A percentile compares a stretch with the other conserved stretches of the same genome.
Conservation (phyloP, 2,888 invertebrate genomes). For the Cartodere bifasciata region DNA sequence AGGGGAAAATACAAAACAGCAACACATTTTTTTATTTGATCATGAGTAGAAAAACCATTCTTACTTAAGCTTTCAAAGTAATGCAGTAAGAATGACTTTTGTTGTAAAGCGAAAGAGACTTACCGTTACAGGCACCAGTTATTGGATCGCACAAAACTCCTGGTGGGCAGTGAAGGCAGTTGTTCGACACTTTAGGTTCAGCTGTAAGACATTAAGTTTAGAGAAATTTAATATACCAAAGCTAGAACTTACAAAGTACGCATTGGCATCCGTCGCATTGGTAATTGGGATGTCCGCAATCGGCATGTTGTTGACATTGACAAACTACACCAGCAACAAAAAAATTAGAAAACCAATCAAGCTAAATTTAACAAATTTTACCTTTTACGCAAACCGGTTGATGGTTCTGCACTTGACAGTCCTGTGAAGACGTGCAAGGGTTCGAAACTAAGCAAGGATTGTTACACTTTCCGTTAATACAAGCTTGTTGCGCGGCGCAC, state of each 20-base stretch:
- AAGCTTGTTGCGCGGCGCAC: conserved; percentile 65
- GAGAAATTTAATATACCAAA: no score
- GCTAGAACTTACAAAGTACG: conserved; percentile 41
- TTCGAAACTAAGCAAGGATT: conserved; percentile 68
- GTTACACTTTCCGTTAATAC: conserved; percentile 64
- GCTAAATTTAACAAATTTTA: conserved; percentile 26
- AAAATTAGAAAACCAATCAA: conserved; percentile 8
- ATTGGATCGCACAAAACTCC: conserved; percentile 66
- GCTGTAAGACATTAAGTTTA: no score
- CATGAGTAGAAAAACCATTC: background rate
- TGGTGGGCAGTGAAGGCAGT: conserved; percentile 66
- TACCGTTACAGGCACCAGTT: conserved; percentile 76
- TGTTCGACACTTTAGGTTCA: conserved; percentile 31
- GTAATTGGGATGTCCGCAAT: conserved; percentile 45
- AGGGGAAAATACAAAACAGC: conserved; percentile 28
- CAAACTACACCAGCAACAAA: conserved; percentile 41
- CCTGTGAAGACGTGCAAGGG: conserved; percentile 61
- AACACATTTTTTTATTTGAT: conserved; percentile 24
- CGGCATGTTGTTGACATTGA: conserved; percentile 55
- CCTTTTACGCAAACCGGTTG: conserved; percentile 75
- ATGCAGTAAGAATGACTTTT: no score
- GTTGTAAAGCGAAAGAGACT: no score
- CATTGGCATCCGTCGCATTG: conserved; percentile 63
- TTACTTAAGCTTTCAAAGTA: no score
- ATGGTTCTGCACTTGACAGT: conserved; percentile 72